Evolutionary conservation across 2,797 vertebrate species (phyloP).

Genomic region (Saxicola maurus): DNA sequence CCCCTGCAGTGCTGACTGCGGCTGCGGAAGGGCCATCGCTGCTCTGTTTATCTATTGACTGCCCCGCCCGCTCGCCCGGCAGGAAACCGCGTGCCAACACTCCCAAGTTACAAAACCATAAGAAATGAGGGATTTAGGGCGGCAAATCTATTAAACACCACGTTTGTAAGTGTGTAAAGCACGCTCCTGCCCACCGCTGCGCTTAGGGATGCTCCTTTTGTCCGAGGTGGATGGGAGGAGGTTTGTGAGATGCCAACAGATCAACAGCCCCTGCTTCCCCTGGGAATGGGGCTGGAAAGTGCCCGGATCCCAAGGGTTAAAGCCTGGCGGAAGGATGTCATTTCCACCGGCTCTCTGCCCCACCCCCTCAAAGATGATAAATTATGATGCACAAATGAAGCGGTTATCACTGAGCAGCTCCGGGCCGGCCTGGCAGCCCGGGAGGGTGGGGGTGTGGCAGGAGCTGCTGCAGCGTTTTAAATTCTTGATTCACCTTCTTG

Average conservation of each 20-base stretch:
- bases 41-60: background rate
- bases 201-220: background rate
- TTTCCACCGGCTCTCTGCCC: constrained; percentile 14
- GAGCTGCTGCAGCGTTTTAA: background rate
- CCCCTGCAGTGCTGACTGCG: background rate
- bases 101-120: rapidly evolving
- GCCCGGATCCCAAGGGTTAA: constrained; percentile 36
- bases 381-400: constrained; percentile 18
- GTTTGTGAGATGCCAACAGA: background rate
- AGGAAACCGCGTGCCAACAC: rapidly evolving
- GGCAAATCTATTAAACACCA: rapidly evolving
- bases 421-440: background rate
- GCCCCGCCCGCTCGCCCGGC: background rate
- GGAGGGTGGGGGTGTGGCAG: background rate
- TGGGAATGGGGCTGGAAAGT: background rate
- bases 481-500: background rate
- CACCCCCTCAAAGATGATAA: constrained; percentile 23
- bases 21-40: background rate
- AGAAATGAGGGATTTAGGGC: background rate
- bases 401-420: background rate
- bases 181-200: rapidly evolving
- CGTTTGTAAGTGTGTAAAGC: background rate
- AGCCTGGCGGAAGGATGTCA: constrained; percentile 26
- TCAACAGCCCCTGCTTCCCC: background rate
- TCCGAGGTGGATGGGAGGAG: background rate